A percentile compares a stretch with the other conserved stretches of the same genome.
Evolutionary conservation across 1,140 invertebrate species (phyloP).

Genomic region (Heliconius congener): DNA sequence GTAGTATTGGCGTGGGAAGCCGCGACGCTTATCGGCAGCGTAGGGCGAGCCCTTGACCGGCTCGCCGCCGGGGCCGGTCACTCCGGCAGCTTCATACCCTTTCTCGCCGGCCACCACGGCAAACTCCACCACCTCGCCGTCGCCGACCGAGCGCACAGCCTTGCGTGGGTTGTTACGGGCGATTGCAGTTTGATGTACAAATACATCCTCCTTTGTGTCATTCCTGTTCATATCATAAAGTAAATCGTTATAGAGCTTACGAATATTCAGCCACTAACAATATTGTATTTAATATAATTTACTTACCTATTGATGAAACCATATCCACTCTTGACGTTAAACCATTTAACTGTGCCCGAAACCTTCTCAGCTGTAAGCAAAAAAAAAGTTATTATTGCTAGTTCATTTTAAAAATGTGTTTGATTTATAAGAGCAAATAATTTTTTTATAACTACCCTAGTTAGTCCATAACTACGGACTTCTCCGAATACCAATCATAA

Average conservation of each 20-base stretch:
- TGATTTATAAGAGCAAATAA: background rate
- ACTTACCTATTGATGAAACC: conserved; percentile 97
- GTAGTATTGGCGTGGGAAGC: conserved; percentile 83
- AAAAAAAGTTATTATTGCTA: background rate
- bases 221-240: conserved; percentile 84
- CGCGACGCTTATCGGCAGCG: conserved; percentile 94
- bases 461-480: too few species aligned
- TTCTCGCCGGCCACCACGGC: conserved; percentile 99
- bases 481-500: too few species aligned
- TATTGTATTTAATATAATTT: background rate
- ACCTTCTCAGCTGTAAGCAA: conserved; percentile 91
- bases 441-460: too few species aligned
- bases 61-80: conserved; percentile 96
- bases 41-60: conserved; percentile 97
- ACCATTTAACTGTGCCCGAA: conserved; percentile 97
- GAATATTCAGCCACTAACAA: background rate
- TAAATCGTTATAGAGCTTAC: background rate
- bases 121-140: conserved; percentile 99
- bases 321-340: conserved; percentile 99
- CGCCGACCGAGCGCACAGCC: conserved; percentile 98
- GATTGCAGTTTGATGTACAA: conserved; percentile 99
- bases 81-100: conserved; percentile 98
- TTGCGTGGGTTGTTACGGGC: conserved; percentile 98
- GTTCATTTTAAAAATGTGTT: too few species aligned
- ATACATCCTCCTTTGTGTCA: conserved; percentile 99